Evolutionary conservation across 2,888 invertebrate genomes (phyloP).

Genomic region (Polia nebulosa): DNA sequence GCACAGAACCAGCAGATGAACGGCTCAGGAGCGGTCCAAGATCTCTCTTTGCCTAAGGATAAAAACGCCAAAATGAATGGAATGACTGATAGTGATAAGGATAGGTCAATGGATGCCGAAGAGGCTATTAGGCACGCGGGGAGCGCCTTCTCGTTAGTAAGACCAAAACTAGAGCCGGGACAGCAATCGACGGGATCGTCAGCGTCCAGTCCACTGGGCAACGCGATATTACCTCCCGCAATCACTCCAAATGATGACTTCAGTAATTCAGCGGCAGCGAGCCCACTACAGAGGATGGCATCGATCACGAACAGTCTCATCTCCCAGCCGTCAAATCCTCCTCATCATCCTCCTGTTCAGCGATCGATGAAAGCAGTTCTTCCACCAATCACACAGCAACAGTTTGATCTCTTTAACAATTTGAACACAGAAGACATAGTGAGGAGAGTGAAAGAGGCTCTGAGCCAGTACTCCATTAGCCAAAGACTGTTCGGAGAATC

Average conservation of each 20-base stretch:
- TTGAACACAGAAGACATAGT: conserved; percentile 99
- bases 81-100: conserved; percentile 93
- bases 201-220: conserved; percentile 96
- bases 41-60: conserved; percentile 96
- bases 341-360: conserved; percentile 96
- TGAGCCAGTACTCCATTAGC: conserved; percentile 99
- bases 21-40: conserved; percentile 94
- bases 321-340: conserved; percentile 96
- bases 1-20: conserved; percentile 91
- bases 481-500: conserved; percentile 99
- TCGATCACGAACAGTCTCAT: conserved; percentile 99
- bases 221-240: conserved; percentile 96
- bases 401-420: conserved; percentile 99
- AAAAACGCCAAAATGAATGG: conserved; percentile 92
- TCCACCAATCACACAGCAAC: conserved; percentile 99
- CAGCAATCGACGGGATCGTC: conserved; percentile 94
- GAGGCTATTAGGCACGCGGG: conserved; percentile 95
- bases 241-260: conserved; percentile 96
- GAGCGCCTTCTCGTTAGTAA: conserved; percentile 96
- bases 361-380: conserved; percentile 98
- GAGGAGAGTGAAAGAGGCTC: conserved; percentile 98
- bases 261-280: conserved; percentile 95
- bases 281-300: conserved; percentile 99
- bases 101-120: conserved; percentile 91
- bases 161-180: conserved; percentile 96